Evolutionary conservation across 2,797 vertebrate species (phyloP), one percentile per base, ranked within the genome.

Genomic region (Apogon hyalosoma): DNA sequence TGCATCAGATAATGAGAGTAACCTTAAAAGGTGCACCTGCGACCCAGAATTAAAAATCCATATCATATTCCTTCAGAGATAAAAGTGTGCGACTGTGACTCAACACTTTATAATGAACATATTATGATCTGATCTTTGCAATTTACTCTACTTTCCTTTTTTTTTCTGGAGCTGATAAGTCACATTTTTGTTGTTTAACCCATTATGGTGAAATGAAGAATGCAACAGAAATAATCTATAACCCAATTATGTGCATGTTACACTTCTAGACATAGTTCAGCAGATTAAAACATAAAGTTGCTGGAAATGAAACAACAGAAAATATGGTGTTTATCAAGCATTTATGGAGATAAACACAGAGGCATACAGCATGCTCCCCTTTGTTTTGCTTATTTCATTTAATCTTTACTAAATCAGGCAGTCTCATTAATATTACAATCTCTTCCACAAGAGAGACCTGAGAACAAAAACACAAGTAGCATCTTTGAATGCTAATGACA

Each of bases 31-130:
- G 62, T 7, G 58, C 31, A 50, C 7, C 28, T 40, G 53, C 33
- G 60, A 72, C 43, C 55, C 14, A 12, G 46, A 69, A 64, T 46
- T 18, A 11, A 45, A 73, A 48, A 61, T 58, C 8, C 10, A 18
- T 11, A 43, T 51, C 36, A 46, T 36, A 41, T 69, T 56, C 28
- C 43, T 58, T 11, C 39, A 48, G 18, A 38, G 39, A 70, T 40
- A 16, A 33, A 47, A 52, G 43, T 69, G 53, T 64, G 41, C 3
- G 33, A 36, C 33, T 65, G 46, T 18, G 59, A 65, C 45, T 63
- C 19, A 43, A 31, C 21, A 28, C 3, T 66, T 16, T 19, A 1
- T 6, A 18, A 14, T 46, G 21, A 61, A 15, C 36, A 16, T 55
- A 2, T 73, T 1, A 19, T 14, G 11, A 38, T 59, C 5, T 68